Conservation (phyloP, 1,140 invertebrate species). For the Pogonomyrmex californicus region DNA sequence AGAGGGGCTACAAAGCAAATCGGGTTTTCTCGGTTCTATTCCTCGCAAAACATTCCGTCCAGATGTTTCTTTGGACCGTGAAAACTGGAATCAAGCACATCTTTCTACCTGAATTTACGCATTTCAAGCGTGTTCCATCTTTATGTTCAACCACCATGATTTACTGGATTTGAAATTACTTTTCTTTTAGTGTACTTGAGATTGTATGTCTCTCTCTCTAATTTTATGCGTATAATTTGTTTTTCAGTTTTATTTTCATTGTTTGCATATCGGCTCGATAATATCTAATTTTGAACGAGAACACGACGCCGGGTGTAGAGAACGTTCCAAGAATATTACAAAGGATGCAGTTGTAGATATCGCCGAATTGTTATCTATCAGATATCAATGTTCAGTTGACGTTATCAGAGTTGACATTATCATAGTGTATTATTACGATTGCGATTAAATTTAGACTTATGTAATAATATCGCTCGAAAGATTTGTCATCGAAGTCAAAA, state of each 20-base stretch:
- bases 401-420: no score
- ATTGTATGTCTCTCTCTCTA: background rate
- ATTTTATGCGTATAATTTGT: no score
- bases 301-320: no score
- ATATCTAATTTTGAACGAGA: background rate
- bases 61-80: background rate
- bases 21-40: constrained; percentile 11
- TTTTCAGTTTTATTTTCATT: background rate
- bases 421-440: background rate
- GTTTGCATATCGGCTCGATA: background rate
- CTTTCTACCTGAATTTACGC: background rate
- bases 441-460: background rate
- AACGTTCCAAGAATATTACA: background rate
- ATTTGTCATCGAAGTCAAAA: background rate
- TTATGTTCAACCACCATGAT: background rate
- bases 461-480: background rate
- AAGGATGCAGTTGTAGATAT: background rate
- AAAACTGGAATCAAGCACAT: background rate
- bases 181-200: background rate
- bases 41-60: background rate
- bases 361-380: background rate
- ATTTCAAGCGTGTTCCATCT: background rate
- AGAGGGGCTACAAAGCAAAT: background rate
- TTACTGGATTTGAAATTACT: background rate
- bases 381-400: background rate